phyloP scores from a whole-genome alignment of 2,797 vertebrate genomes.

The Enteromius anoplus region DNA sequence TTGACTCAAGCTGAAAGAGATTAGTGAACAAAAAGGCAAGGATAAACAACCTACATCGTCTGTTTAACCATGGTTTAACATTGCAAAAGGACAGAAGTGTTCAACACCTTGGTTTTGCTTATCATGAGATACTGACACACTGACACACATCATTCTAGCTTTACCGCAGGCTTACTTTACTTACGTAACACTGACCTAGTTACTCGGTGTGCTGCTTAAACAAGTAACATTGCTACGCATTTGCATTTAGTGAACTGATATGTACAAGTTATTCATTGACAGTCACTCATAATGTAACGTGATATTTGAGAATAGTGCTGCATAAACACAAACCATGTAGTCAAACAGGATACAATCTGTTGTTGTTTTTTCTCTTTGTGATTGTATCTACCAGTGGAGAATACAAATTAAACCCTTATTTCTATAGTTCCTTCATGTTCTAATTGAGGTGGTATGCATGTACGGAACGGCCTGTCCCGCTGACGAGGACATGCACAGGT shows the following conservation, averaged over 20 bases:
- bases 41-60: not conserved
- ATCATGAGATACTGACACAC: conserved; percentile 64
- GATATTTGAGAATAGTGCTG: not conserved
- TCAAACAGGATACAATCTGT: conserved; percentile 1
- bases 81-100: not conserved
- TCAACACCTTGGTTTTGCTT: not conserved
- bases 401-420: conserved; percentile 4
- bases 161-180: conserved; percentile 59
- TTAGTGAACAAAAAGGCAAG: conserved; percentile 15
- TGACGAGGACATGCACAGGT: conserved; percentile 1
- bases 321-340: conserved; percentile 9
- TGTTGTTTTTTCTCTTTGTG: not conserved
- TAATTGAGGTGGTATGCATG: not conserved
- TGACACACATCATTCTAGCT: conserved; percentile 69
- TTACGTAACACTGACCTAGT: conserved; percentile 75
- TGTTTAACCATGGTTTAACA: not conserved
- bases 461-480: not conserved
- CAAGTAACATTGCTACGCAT: not conserved
- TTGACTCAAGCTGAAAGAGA: not conserved
- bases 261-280: not conserved
- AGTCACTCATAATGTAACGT: not conserved
- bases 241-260: not conserved
- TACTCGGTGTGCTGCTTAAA: conserved; percentile 54
- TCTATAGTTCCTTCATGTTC: not conserved
- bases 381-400: not conserved